These are phyloP conservation scores for Peromyscus leucopus DNA, from an alignment of 2,113 vertebrate genomes.

Conservation along the genomic window DNA sequence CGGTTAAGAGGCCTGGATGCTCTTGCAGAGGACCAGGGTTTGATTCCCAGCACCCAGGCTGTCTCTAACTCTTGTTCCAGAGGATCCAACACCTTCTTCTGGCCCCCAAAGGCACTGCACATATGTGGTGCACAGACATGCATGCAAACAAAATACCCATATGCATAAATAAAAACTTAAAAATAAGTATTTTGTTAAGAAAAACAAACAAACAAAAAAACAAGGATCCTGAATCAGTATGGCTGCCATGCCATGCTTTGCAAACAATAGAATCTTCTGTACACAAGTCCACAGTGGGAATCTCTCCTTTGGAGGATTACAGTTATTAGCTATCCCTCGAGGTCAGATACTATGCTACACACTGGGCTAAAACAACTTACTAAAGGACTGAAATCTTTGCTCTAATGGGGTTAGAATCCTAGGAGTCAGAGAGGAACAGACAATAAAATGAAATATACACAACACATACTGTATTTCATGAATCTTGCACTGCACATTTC, in stretches of 20 bases:
- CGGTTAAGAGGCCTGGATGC: not conserved
- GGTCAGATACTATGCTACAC: not conserved
- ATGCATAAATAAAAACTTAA: not conserved
- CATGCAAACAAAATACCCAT: not conserved
- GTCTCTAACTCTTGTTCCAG: not conserved
- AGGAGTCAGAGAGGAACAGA: not conserved
- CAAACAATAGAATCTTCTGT: not conserved
- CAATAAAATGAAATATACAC: slow-evolving; percentile 11
- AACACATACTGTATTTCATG: slow-evolving; percentile 1
- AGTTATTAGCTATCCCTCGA: not conserved
- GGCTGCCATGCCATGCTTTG: not conserved
- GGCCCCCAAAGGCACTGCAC: not conserved
- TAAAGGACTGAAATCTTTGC: slow-evolving; percentile 22
- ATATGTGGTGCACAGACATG: not conserved
- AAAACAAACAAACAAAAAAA: not conserved
- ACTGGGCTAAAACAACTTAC: not conserved
- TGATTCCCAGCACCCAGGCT: not conserved
- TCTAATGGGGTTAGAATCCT: not conserved
- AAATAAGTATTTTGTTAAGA: not conserved
- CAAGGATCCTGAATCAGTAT: not conserved
- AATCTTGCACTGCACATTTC: not conserved
- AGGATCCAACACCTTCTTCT: not conserved
- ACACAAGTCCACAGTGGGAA: not conserved
- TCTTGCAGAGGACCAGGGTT: not conserved
- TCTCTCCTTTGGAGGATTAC: not conserved